Evolutionary conservation across 2,113 vertebrate species (phyloP).

Genomic region (Genyomyrus donnyi): DNA sequence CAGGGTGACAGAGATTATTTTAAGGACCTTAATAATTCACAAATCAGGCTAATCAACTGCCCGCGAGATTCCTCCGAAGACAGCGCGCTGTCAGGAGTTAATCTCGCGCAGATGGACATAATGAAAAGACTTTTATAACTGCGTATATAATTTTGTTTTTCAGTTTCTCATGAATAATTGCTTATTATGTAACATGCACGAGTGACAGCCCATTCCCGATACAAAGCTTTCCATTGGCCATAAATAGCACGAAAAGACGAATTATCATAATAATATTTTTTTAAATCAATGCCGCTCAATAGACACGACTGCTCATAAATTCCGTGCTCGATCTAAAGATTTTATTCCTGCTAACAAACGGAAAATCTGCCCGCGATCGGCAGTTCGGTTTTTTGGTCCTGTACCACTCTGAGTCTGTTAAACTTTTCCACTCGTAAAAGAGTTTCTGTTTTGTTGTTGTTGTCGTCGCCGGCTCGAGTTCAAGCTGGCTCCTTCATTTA

Average conservation of each 20-base stretch:
- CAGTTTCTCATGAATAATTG: background rate
- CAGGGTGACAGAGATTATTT: background rate
- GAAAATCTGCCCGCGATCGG: background rate
- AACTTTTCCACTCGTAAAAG: conserved; percentile 6
- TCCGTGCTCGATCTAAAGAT: background rate
- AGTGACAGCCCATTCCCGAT: background rate
- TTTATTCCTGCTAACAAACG: background rate
- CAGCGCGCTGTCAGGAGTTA: background rate
- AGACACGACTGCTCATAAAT: background rate
- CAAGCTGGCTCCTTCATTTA: background rate
- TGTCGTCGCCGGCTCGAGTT: background rate
- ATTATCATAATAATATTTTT: background rate
- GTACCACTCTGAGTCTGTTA: background rate
- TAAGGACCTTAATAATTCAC: background rate
- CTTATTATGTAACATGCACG: background rate
- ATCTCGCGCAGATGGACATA: background rate
- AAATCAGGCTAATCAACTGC: background rate
- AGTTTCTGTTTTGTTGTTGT: background rate
- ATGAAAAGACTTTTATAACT: background rate
- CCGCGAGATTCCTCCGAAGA: background rate
- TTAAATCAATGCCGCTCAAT: background rate
- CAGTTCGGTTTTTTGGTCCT: background rate
- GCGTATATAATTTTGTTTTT: background rate
- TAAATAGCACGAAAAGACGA: background rate
- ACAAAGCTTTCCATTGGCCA: background rate